Conservation (phyloP, 2,113 vertebrate species). For the Rhea pennata region DNA sequence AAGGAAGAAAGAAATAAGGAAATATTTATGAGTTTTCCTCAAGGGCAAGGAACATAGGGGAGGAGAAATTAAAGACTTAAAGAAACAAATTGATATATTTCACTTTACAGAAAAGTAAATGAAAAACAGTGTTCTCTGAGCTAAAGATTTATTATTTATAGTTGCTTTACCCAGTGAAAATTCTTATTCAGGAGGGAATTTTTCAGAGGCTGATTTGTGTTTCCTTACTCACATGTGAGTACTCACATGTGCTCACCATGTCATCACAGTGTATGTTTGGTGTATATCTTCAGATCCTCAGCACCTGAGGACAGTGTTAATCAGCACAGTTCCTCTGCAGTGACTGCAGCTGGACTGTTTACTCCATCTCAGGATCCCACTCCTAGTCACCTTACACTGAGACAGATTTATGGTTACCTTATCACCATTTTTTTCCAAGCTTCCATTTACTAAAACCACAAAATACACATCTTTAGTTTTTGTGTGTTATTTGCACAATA, state of each 20-base stretch:
- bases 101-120: conserved; percentile 24
- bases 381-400: not conserved
- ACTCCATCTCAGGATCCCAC: not conserved
- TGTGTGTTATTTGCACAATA: not conserved
- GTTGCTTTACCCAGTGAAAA: not conserved
- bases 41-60: not conserved
- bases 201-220: not conserved
- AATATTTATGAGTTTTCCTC: conserved; percentile 44
- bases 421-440: not conserved
- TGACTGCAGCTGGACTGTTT: accelerated
- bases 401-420: not conserved
- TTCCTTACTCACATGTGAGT: not conserved
- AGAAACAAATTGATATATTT: conserved; percentile 25
- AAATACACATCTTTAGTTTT: not conserved
- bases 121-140: not conserved
- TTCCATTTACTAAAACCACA: not conserved
- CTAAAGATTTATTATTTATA: conserved; percentile 23
- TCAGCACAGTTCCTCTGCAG: not conserved
- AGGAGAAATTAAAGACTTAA: not conserved
- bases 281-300: not conserved
- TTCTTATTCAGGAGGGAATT: not conserved
- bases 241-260: not conserved
- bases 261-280: not conserved
- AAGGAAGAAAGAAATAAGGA: not conserved
- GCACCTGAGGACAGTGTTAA: not conserved